Evolutionary conservation across 2,888 invertebrate species (phyloP), one percentile per base, ranked within the genome.

Genomic region (Drosophila anceps): DNA sequence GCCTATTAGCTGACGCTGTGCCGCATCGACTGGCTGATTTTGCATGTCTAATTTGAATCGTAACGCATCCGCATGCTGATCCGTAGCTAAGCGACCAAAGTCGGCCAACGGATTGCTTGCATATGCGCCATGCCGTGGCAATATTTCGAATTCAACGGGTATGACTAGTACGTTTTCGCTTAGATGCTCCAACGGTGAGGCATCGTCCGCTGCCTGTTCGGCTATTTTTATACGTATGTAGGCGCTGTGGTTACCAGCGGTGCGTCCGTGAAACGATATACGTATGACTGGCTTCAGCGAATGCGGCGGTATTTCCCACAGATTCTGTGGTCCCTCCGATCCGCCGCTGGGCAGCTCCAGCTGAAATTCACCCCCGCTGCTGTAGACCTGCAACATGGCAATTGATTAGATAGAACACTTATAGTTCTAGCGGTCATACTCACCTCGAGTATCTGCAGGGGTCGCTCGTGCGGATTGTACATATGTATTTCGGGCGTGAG

Each of bases 231-330:
- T 93, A 39, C 96, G 95, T 90, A 98, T 96, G 90, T 96, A 98
- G 39, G 97, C 96, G 66, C 97, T 97, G 92, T 97, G 96, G 93
- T 97, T 97, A 90, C 96, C 96, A 91, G 96, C 96, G 80, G 94
- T 94, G 82, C 95, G 94, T 48, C 96, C 97, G 90, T 96, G 94
- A 93, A 97, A 97, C 88, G 95, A 95, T 78, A 98, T 96, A 82
- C 96, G 95, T 93, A 98, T 98, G 69, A 99, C 95, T 74, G 97
- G 95, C 93, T 97, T 97, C 50, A 96, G 95, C 92, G 96, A 95
- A 93, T 96, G 97, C 65, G 99, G 98, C 84, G 97, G 97, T 91
- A 99, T 96, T 92, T 96, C 95, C 98, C 98, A 98, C 85, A 97
- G 93, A 87, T 95, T 95, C 90, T 96, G 96, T 58, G 97, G 95